Evolutionary conservation across 2,888 invertebrate species (phyloP), one percentile per base, ranked within the genome.

Genomic region (Hyles lineata): DNA sequence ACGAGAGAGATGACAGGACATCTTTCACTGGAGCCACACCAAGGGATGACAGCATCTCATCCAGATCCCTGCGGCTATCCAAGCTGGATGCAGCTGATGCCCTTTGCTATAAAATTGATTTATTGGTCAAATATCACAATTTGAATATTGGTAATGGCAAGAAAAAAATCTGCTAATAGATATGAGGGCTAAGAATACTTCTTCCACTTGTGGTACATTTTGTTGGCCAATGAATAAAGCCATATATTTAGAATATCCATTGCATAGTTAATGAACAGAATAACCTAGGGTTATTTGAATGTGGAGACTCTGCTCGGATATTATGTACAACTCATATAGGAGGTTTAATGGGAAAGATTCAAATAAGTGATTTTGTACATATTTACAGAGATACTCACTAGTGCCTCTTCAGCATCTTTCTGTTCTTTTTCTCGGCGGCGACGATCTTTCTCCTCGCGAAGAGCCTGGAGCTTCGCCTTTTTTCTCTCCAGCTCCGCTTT

Each of bases 401-500:
- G 86, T 8, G 96, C 96, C 81, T 96, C 96, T 78, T 97, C 96
- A 82, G 97, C 97, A 96, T 98, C 98, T 94, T 98, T 98, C 85
- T 97, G 96, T 90, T 98, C 98, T 85, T 98, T 98, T 91, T 98
- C 98, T 74, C 97, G 95, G 70, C 97, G 95, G 75, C 98, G 96
- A 11, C 98, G 95, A 89, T 98, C 98, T 86, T 98, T 98, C 90
- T 98, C 98, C 81, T 98, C 98, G 2, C 98, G 95, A 73, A 98
- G 95, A 29, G 98, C 98, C 87, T 98, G 98, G 81, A 98, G 96
- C 92, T 98, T 98, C 32, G 98, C 98, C 90, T 98, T 98, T 91
- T 98, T 98, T 76, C 98, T 96, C 92, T 98, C 98, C 84, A 98
- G 90, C 93, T 98, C 98, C n/a, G 98, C 98, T 90, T 98, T 98